These are phyloP conservation scores for Origma solitaria DNA, from an alignment of 2,113 vertebrate genomes.

Conservation along the genomic window DNA sequence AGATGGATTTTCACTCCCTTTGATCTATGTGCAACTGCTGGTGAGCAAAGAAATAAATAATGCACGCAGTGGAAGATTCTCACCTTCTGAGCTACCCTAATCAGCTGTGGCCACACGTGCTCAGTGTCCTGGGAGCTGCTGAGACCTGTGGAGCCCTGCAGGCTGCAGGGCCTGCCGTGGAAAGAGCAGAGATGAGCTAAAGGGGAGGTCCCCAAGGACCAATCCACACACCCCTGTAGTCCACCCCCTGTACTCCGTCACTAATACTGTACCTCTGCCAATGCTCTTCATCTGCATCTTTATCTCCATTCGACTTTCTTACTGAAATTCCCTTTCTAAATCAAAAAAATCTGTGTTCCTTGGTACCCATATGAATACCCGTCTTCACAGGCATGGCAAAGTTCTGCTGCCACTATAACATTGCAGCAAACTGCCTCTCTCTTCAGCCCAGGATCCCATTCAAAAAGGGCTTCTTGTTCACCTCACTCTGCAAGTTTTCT, in stretches of 20 bases:
- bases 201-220: neutral
- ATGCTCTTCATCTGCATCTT: neutral
- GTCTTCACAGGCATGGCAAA: neutral
- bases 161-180: neutral
- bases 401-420: neutral
- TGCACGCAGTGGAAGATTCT: neutral
- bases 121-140: neutral
- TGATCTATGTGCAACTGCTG: neutral
- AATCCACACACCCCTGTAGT: neutral
- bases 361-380: neutral
- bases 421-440: neutral
- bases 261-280: neutral
- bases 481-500: neutral
- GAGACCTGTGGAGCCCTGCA: neutral
- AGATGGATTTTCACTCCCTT: neutral
- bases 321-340: neutral
- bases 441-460: neutral
- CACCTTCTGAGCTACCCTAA: neutral
- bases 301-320: neutral
- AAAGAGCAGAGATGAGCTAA: neutral
- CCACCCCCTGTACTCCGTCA: neutral
- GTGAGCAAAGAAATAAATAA: neutral
- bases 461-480: neutral
- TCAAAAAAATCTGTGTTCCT: neutral
- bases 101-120: neutral